Evolutionary conservation across 2,113 vertebrate genomes (phyloP), one percentile per base, ranked within the genome.

Genomic region (Malurus cyaneus): DNA sequence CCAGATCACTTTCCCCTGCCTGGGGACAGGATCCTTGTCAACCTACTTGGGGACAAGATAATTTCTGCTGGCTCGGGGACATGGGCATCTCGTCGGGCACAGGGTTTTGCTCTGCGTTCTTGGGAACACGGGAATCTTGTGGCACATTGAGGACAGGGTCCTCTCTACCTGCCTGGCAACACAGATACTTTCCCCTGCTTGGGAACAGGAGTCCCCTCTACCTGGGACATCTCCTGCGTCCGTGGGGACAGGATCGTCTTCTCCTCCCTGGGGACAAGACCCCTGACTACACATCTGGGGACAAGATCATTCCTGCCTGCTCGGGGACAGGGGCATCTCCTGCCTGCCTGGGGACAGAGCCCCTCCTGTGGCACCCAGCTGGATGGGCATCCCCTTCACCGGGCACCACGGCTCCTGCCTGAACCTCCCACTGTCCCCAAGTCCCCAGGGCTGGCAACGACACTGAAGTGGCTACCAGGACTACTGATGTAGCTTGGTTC

Each of bases 301-400:
- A 24, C 49, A 49, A n/a, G 34, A 67, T 21, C 3, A 39, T 13
- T 70, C 57, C 44, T 72, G 59, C 53, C 39, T 62, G 36, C 34
- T 2, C 4, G 6, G 25, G 18, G 34, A 81, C 50, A 59, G 0
- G 2, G 29, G 17, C 66, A 46, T 28, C 36, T 60, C 59, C 15
- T 39, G 59, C 8, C 15, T 78, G 4, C 56, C 5, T 50, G 64
- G 60, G 50, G 36, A 62, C 52, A 2, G 10, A 60, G 14, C 28
- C 34, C 11, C 18, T 65, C 41, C 72, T 52, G 11, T 66, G 39
- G 20, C 66, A 76, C 34, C 17, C 54, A 24, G 14, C 26, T 18
- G 47, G 42, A 11, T 6, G 17, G 41, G 17, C 0, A 0, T 39
- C 29, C 42, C 61, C 5, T 65, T 39, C 0, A 0, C 47, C 1